Conservation (phyloP, 1,140 invertebrate genomes). For the Anagrus nilaparvatae region DNA sequence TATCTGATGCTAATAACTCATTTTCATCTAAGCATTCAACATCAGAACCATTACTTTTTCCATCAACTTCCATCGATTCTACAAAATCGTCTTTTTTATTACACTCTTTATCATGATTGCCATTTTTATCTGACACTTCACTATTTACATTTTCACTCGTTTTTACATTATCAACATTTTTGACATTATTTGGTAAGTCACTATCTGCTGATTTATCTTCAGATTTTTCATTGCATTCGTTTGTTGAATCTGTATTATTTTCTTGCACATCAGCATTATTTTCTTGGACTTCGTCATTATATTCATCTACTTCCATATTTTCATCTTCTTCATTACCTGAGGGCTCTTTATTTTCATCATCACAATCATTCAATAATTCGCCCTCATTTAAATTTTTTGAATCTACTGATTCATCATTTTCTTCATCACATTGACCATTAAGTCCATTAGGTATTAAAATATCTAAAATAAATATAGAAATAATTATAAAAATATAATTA, state of each 20-base stretch:
- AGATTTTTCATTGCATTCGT: constrained; percentile 20
- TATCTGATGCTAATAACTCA: constrained; percentile 23
- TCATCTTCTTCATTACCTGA: constrained; percentile 10
- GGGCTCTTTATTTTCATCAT: too few relatives aligned
- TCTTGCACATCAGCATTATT: constrained; percentile 15
- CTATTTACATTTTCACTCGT: too few relatives aligned
- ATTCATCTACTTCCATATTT: constrained; percentile 10
- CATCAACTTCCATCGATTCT: constrained; percentile 36
- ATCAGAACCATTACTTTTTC: constrained; percentile 33
- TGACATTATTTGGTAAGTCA: neutral
- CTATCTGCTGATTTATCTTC: constrained; percentile 6
- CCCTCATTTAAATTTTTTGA: constrained; percentile 8
- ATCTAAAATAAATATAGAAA: constrained; percentile 22
- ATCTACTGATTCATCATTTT: constrained; percentile 29
- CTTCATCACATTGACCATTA: constrained; percentile 33
- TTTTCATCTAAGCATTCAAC: constrained; percentile 39
- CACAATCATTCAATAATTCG: too few relatives aligned
- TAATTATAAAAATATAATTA: too few relatives aligned
- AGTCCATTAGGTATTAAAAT: constrained; percentile 35
- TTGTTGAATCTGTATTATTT: constrained; percentile 18
- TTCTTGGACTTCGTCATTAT: constrained; percentile 7
- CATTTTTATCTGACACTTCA: constrained; percentile 17
- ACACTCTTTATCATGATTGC: constrained; percentile 24
- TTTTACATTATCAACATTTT: neutral
- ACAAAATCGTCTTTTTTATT: constrained; percentile 18